These are phyloP conservation scores for Anastrepha ludens DNA, from an alignment of 1,140 invertebrate genomes.

Conservation along the genomic window DNA sequence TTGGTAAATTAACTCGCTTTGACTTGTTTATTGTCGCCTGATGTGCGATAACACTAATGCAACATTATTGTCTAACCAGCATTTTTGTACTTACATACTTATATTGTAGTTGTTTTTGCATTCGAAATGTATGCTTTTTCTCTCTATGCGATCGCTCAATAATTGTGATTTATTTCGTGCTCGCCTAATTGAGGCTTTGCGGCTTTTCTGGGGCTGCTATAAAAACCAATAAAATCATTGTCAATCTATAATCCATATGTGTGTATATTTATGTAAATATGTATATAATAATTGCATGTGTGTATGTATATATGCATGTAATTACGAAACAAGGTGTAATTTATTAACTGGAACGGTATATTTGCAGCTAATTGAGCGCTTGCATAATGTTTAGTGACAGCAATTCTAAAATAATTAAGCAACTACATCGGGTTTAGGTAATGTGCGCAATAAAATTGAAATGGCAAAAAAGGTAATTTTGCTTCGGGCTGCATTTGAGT, in stretches of 20 bases:
- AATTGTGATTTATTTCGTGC: background rate
- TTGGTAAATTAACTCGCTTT: constrained; percentile 20
- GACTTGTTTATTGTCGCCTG: constrained; percentile 2
- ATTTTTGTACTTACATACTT: background rate
- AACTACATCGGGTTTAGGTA: constrained; percentile 34
- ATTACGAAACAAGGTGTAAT: constrained; percentile 45
- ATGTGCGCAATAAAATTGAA: constrained; percentile 51
- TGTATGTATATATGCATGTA: background rate
- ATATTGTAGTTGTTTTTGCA: background rate
- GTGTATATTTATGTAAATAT: background rate
- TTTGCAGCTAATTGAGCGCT: constrained; percentile 36
- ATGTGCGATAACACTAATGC: constrained; percentile 40
- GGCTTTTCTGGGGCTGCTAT: background rate
- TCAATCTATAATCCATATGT: background rate
- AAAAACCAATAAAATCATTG: background rate
- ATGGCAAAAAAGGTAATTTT: constrained; percentile 28
- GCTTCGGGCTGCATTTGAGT: background rate
- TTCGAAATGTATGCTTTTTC: background rate
- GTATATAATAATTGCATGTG: background rate
- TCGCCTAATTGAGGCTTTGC: background rate
- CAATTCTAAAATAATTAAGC: constrained; percentile 48
- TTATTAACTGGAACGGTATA: constrained; percentile 49
- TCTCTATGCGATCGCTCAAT: background rate
- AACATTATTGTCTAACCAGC: constrained; percentile 5
- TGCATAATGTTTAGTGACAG: constrained; percentile 49